Base-by-base conservation (phyloP, 2,888 invertebrate species). In the Lithophane ornitopus region DNA sequence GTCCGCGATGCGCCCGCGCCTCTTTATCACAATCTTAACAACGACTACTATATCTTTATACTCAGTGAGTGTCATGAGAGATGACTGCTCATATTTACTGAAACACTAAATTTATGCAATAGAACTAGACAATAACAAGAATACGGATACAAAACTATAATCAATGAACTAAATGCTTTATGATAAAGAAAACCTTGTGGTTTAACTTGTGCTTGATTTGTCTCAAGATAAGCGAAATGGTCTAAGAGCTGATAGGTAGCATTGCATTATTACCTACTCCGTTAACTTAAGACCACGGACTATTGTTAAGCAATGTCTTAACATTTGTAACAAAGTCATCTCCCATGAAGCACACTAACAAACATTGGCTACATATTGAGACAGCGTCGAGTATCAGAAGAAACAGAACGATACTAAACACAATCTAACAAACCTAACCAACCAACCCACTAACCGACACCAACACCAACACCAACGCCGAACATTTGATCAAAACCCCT, bases 401-500 rank as follows among this genome's bases (percentile, higher is more conserved):
- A 75, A 80, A 87, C 79, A 65, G 69, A 86, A 87, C 87, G 81
- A 79, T 70, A 85, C 86, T 74, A 86, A 92, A 92, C 89, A 89
- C 88, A 92, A 91, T 88, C 84, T 89, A 92, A 88, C 84, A 86
- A 81, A 93, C 91, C 91, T 91, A 93, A 92, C 89, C 84, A 75
- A 85, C 88, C 87, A 93, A 92, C 58, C 74, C 69, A 93, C 89
- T 84, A 71, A 86, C 89, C 88, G 92, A 93, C 94, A 92, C 52
- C 77, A 77, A 77, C 94, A 92, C 52, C 77, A 77, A 77, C 70
- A 70, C 69, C 91, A 87, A 88, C 82, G 80, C 89, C 89, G 90
- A 95, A 95, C 94, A 92, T 93, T 88, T 88, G 92, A 93, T 94
- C 95, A 93, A 94, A 92, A 92, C 90, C 92, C 90, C 91, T 93